Evolutionary conservation across 2,113 vertebrate species (phyloP).

Genomic region (Odobenus rosmarus): DNA sequence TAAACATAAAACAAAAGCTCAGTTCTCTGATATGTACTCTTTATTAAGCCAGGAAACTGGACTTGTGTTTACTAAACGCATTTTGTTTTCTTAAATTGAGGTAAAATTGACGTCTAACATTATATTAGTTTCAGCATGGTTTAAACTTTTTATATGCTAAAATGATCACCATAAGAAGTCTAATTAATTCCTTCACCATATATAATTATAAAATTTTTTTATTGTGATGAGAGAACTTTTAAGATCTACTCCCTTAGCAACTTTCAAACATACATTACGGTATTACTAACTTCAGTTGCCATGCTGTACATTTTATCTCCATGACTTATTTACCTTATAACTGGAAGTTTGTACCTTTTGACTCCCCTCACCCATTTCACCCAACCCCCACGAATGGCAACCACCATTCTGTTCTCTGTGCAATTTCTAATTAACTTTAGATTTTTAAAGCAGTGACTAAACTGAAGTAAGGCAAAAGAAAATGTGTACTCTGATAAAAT

Average conservation of each 20-base stretch:
- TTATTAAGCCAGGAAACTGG: neutral
- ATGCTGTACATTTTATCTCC: neutral
- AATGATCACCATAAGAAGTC: neutral
- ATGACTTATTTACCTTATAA: neutral
- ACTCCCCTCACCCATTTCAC: neutral
- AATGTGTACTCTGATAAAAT: neutral
- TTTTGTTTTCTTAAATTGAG: neutral
- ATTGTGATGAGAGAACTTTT: neutral
- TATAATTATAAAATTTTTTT: neutral
- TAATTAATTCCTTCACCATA: neutral
- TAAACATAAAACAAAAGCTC: neutral
- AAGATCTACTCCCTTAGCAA: neutral
- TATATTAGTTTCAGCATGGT: neutral
- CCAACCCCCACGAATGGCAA: neutral
- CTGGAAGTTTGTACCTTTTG: neutral
- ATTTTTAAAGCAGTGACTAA: slow-evolving; percentile 7
- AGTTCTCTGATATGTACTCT: neutral
- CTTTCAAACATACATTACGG: neutral
- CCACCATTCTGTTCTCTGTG: neutral
- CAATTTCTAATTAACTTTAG: neutral
- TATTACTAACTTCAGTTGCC: neutral
- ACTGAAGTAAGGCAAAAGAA: slow-evolving; percentile 42
- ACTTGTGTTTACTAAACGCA: neutral
- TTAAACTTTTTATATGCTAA: neutral
- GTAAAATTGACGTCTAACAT: neutral